These are phyloP conservation scores for Dicroscelio sp. DNA, from an alignment of 2,888 invertebrate species.

Conservation along the genomic window DNA sequence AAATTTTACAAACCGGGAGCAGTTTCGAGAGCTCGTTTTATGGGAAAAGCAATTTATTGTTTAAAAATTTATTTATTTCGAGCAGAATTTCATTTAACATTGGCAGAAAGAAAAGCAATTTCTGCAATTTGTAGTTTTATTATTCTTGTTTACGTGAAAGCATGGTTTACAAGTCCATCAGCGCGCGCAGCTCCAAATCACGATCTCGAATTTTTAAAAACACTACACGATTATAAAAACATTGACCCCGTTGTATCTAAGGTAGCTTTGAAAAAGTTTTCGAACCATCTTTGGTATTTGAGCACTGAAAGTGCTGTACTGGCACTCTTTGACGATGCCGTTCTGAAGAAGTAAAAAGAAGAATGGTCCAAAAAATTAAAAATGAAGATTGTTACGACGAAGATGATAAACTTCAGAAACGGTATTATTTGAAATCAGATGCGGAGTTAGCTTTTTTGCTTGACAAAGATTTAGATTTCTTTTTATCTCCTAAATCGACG, in stretches of 20 bases:
- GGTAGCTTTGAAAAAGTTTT: slow-evolving; percentile 34
- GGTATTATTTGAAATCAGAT: slow-evolving; percentile 3
- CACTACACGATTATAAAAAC: slow-evolving; percentile 24
- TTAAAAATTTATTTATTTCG: slow-evolving; percentile 81
- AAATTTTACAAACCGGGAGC: slow-evolving; percentile 83
- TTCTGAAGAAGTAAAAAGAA: slow-evolving; percentile 46
- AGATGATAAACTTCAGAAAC: slow-evolving; percentile 23
- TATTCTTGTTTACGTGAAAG: slow-evolving; percentile 25
- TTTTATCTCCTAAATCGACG: not conserved
- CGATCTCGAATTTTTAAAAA: slow-evolving; percentile 78
- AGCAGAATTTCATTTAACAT: slow-evolving; percentile 79
- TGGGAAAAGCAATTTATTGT: slow-evolving; percentile 81
- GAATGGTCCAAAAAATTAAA: slow-evolving; percentile 55
- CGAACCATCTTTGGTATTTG: slow-evolving; percentile 76
- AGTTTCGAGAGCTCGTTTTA: slow-evolving; percentile 85
- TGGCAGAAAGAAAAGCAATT: slow-evolving; percentile 69
- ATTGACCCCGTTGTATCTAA: slow-evolving; percentile 47
- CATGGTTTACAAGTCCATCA: slow-evolving; percentile 37
- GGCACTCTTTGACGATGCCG: slow-evolving; percentile 67
- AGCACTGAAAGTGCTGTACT: slow-evolving; percentile 60
- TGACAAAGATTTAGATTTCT: slow-evolving; percentile 27
- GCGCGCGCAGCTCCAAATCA: slow-evolving; percentile 70
- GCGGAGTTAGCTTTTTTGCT: not conserved
- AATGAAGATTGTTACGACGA: slow-evolving; percentile 40
- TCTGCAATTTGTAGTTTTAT: slow-evolving; percentile 26